Evolutionary conservation across 2,797 vertebrate species (phyloP).

Genomic region (Notamacropus eugenii): DNA sequence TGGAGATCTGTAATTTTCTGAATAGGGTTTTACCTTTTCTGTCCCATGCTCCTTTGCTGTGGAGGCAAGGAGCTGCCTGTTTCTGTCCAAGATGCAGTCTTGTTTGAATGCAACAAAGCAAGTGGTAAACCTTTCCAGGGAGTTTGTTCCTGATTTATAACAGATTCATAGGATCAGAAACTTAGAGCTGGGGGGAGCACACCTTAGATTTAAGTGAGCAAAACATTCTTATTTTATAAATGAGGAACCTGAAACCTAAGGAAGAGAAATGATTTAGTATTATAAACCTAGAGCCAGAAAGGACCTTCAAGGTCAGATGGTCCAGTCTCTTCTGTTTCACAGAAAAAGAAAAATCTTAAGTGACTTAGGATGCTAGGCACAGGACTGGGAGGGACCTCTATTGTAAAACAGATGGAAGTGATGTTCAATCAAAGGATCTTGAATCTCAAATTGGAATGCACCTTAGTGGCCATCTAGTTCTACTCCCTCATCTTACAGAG

Average conservation of each 20-base stretch:
- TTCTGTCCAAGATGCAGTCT: neutral
- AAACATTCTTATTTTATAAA: neutral
- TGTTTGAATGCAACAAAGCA: constrained; percentile 36
- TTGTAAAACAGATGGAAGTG: neutral
- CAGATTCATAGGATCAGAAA: neutral
- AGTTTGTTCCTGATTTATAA: neutral
- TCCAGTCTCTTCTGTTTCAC: neutral
- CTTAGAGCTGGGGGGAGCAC: neutral
- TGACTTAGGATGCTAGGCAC: neutral
- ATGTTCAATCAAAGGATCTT: neutral
- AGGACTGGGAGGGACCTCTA: neutral
- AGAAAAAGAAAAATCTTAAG: neutral
- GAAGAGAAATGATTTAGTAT: neutral
- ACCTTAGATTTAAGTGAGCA: neutral
- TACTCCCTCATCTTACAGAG: neutral
- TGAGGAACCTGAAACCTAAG: neutral
- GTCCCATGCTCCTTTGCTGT: neutral
- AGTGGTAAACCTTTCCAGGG: constrained; percentile 7
- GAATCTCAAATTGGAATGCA: neutral
- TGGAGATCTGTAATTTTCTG: neutral
- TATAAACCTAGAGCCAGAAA: neutral
- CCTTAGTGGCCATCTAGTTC: neutral
- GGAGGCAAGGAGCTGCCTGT: neutral
- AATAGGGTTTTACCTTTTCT: neutral
- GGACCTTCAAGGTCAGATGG: neutral